Conservation (phyloP, 1,140 invertebrate species). For the Eumeta japonica region DNA sequence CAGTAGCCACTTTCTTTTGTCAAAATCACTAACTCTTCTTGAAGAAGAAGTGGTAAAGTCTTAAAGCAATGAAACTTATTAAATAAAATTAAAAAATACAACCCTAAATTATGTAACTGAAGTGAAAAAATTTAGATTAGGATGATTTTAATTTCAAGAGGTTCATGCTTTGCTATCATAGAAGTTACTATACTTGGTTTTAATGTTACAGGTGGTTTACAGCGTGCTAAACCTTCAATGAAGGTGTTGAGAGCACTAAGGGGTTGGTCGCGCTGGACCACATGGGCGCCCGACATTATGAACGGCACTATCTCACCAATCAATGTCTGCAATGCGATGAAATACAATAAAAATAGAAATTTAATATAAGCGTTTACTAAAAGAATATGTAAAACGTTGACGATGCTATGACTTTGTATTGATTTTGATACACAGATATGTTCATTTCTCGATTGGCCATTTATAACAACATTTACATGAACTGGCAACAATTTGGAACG, state of each 20-base stretch:
- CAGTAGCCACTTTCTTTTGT: no score
- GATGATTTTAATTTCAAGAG: no score
- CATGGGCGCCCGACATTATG: slow-evolving; percentile 88
- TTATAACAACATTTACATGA: background rate
- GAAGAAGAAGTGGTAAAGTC: no score
- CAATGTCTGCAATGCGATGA: slow-evolving; percentile 60
- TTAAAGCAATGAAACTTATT: no score
- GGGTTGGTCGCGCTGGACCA: slow-evolving; percentile 83
- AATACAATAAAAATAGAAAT: slow-evolving; percentile 5
- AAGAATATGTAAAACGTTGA: background rate
- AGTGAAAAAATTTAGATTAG: no score
- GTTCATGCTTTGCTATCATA: no score
- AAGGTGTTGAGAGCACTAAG: slow-evolving; percentile 88
- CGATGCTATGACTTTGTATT: background rate
- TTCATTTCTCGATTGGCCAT: background rate
- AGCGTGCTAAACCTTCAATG: slow-evolving; percentile 84
- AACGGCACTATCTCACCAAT: slow-evolving; percentile 88
- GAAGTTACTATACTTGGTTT: slow-evolving; percentile 67
- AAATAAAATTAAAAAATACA: no score
- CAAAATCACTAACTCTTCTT: no score
- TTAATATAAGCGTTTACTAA: background rate
- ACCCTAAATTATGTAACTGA: background rate
- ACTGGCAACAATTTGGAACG: no score
- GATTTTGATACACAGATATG: background rate
- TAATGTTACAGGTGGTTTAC: slow-evolving; percentile 80